Conservation (phyloP, 2,888 invertebrate genomes). For the Drosophila demipolita region DNA sequence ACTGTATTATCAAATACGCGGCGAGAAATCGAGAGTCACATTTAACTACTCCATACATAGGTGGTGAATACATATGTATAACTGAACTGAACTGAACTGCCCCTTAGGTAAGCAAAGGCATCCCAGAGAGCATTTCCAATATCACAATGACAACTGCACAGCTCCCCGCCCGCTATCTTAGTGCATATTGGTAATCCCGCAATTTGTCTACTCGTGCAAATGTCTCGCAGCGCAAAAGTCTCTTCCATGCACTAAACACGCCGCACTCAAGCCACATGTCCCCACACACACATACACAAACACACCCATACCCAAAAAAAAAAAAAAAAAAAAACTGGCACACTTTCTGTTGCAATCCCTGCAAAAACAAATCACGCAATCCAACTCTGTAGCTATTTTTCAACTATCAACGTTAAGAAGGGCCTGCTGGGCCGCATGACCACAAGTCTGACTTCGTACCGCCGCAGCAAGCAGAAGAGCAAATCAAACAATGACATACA, state of each 20-base stretch:
- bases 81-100: neutral
- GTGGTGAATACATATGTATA: conserved; percentile 6
- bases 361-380: conserved; percentile 11
- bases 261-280: conserved; percentile 20
- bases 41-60: neutral
- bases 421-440: conserved; percentile 84
- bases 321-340: conserved; percentile 5
- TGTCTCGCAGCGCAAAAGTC: conserved; percentile 19
- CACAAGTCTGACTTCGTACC: conserved; percentile 84
- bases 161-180: neutral
- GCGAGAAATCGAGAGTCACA: conserved; percentile 43
- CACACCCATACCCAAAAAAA: conserved; percentile 6
- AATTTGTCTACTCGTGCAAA: conserved; percentile 8
- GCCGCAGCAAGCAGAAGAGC: conserved; percentile 83
- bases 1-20: conserved; percentile 20
- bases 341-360: conserved; percentile 23
- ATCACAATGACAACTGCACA: conserved; percentile 42
- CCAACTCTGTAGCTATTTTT: conserved; percentile 80
- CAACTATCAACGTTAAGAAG: conserved; percentile 84
- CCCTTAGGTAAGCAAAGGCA: conserved; percentile 50
- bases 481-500: conserved; percentile 84
- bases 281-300: conserved; percentile 5
- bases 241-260: conserved; percentile 36
- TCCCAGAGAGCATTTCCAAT: conserved; percentile 10
- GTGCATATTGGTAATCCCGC: neutral